These are phyloP conservation scores for Cephus nigrinus DNA, from an alignment of 2,888 invertebrate species.

Conservation along the genomic window DNA sequence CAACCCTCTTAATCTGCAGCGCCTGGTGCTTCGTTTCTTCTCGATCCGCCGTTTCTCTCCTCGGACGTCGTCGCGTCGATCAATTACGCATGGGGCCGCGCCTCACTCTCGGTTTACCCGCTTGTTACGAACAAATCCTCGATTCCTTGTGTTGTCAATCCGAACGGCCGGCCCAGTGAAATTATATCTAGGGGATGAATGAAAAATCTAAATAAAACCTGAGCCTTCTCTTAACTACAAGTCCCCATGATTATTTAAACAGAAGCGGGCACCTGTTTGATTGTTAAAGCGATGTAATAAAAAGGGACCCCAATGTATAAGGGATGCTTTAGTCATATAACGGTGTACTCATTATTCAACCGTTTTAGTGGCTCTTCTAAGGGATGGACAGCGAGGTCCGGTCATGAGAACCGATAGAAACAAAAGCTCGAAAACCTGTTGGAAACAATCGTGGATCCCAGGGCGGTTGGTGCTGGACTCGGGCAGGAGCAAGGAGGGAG, in stretches of 20 bases:
- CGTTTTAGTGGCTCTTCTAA: slow-evolving; percentile 43
- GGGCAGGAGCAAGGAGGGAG: background rate
- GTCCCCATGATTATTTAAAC: background rate
- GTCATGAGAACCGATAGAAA: slow-evolving; percentile 61
- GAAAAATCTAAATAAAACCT: background rate
- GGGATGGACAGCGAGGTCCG: slow-evolving; percentile 30
- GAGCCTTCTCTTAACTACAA: background rate
- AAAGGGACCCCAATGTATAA: background rate
- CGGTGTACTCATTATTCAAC: slow-evolving; percentile 55
- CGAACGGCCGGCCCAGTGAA: background rate
- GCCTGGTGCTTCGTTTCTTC: background rate
- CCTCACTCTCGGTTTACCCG: slow-evolving; percentile 17
- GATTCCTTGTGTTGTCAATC: background rate
- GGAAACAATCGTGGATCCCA: slow-evolving; percentile 57
- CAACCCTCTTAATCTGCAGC: background rate
- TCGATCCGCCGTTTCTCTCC: background rate
- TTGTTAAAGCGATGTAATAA: background rate
- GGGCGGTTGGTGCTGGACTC: background rate
- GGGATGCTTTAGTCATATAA: background rate
- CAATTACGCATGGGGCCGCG: slow-evolving; percentile 29
- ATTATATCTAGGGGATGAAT: background rate
- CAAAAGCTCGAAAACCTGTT: slow-evolving; percentile 63
- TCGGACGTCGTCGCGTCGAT: slow-evolving; percentile 16
- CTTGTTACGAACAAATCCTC: background rate
- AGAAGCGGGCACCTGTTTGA: background rate